Base-by-base conservation (phyloP, 2,113 vertebrate species). In the Scortum barcoo region DNA sequence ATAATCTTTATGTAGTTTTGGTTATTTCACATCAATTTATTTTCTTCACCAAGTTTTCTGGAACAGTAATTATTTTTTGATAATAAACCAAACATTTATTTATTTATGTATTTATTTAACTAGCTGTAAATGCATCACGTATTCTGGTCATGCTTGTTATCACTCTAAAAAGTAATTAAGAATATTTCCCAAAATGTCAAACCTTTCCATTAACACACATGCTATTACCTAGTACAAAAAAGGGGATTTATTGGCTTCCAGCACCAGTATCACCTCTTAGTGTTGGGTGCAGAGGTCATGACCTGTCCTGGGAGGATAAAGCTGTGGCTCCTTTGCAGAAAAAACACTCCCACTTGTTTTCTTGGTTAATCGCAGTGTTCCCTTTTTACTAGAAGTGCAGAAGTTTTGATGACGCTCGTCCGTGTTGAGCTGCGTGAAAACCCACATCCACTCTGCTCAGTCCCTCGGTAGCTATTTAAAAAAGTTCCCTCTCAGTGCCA, bases 361-460 rank as follows among this genome's bases (percentile, higher is more conserved):
- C 75, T 44, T 44, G 74, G 26, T 83, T 88, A 69, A 89, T 86
- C 89, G 77, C 72, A 77, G 40, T 78, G 54, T 87, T 86, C 76
- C 72, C 24, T 65, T 82, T 84, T 42, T 75, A 36, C 53, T 12
- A 73, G 51, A 44, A 65, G 33, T 38, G 63, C 62, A 62, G 76
- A 53, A 61, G 66, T 73, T 87, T 56, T 33, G 72, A 77, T 70
- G 77, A 81, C 46, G 62, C 72, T 57, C 48, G 69, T 86, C 16
- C 10, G 17, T 58, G 60, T 83, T 60, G 65, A 76, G 83, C 73
- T 63, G 62, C 81, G 78, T 86, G 60, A 84, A 89, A 86, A 73
- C 28, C 48, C 30, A 66, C 22, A 69, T 82, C 69, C 77, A 57
- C 42, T 58, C 40, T 67, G 75, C 30, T 51, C 71, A 57, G 60